Percentiles rank a stretch among this genome's conserved stretches.
Conservation (phyloP, 2,888 invertebrate species). For the Heliconius ismenius region DNA sequence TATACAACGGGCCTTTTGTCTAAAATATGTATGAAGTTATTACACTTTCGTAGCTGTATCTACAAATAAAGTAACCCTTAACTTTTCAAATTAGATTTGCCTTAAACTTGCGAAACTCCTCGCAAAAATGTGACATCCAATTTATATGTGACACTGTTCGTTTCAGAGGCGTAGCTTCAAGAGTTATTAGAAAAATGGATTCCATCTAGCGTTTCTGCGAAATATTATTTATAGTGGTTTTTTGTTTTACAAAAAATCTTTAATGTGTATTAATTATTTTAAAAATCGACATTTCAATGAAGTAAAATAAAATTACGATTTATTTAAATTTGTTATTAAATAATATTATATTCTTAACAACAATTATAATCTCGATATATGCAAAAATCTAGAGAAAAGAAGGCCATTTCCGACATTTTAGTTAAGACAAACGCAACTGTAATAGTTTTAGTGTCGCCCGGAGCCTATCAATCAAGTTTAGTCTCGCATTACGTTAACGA, state of each 20-base stretch:
- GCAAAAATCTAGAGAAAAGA: conserved; percentile 27
- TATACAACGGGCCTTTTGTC: conserved; percentile 68
- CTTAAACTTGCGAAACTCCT: conserved; percentile 49
- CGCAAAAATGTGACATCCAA: conserved; percentile 41
- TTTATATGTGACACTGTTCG: conserved; percentile 42
- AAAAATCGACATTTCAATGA: too few species aligned
- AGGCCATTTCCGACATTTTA: conserved; percentile 32
- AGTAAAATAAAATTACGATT: too few species aligned
- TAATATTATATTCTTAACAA: background rate
- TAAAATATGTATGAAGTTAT: conserved; percentile 73
- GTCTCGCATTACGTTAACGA: conserved; percentile 62
- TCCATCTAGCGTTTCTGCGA: conserved; percentile 19
- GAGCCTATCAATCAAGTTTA: conserved; percentile 60
- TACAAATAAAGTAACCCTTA: conserved; percentile 46
- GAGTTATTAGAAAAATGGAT: conserved; percentile 40
- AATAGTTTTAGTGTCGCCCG: conserved; percentile 41
- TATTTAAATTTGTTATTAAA: too few species aligned
- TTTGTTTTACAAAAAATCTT: background rate
- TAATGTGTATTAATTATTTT: background rate
- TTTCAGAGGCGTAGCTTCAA: conserved; percentile 33
- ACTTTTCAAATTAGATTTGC: conserved; percentile 47
- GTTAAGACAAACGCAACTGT: conserved; percentile 42
- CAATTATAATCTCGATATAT: background rate
- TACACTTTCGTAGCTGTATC: conserved; percentile 48
- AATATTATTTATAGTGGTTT: conserved; percentile 21